These are phyloP conservation scores for Actinopyga echinites DNA, from an alignment of 53 echinoderm and acorn worm species.

Conservation along the genomic window DNA sequence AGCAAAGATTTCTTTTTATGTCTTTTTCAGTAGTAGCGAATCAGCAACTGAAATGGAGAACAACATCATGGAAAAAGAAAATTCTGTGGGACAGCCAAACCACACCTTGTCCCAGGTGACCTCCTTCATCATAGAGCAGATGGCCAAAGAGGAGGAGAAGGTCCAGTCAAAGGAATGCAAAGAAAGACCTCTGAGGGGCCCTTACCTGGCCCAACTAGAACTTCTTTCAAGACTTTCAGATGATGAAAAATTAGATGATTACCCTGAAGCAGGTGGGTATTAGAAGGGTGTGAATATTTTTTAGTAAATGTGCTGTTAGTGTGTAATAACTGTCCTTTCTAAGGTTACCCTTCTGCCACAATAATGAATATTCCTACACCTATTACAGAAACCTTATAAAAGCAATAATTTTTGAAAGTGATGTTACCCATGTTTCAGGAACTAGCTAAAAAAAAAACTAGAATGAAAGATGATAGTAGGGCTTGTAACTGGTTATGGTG, in stretches of 20 bases:
- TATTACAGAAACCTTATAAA: too few relatives aligned
- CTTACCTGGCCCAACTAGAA: constrained; percentile 77
- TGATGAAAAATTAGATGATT: constrained; percentile 6
- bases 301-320: too few relatives aligned
- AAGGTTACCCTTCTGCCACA: too few relatives aligned
- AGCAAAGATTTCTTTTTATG: not conserved
- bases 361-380: too few relatives aligned
- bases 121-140: constrained; percentile 56
- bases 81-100: constrained; percentile 44
- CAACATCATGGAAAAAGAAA: not conserved
- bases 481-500: too few relatives aligned
- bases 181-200: constrained; percentile 57
- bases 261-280: constrained; percentile 12
- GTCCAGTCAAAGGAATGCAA: constrained; percentile 6
- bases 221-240: constrained; percentile 38
- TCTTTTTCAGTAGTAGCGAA: not conserved
- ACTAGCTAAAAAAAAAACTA: too few relatives aligned
- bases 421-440: too few relatives aligned
- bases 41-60: too few relatives aligned
- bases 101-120: constrained; percentile 59
- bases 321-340: too few relatives aligned
- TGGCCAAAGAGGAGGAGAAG: constrained; percentile 58
- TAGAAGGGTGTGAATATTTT: too few relatives aligned
- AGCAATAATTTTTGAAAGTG: too few relatives aligned
- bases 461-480: too few relatives aligned